These are phyloP conservation scores for Pyrrhia umbra DNA, from an alignment of 2,888 invertebrate genomes.

Conservation along the genomic window DNA sequence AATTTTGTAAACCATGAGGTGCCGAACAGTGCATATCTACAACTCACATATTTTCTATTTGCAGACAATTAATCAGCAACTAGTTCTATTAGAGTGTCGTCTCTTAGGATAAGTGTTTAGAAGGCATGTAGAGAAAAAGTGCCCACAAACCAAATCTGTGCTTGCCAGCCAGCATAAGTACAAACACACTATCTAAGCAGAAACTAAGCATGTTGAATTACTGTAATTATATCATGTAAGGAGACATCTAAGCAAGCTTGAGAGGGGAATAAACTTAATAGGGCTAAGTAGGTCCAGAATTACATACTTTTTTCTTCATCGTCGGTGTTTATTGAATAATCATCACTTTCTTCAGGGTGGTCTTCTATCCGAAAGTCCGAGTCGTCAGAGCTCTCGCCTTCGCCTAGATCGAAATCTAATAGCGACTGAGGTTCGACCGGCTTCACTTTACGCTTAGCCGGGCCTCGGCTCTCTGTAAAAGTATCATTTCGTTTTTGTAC, in stretches of 20 bases:
- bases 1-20: too few species aligned
- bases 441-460: conserved; percentile 95
- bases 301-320: conserved; percentile 91
- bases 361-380: conserved; percentile 98
- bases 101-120: too few species aligned
- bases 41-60: too few species aligned
- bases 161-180: background rate
- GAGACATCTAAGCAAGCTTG: background rate
- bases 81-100: too few species aligned
- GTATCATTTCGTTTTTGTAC: conserved; percentile 32
- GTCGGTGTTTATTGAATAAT: conserved; percentile 92
- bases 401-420: conserved; percentile 95
- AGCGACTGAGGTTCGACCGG: conserved; percentile 94
- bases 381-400: conserved; percentile 98
- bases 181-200: background rate
- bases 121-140: background rate
- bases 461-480: conserved; percentile 90
- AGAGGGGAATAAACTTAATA: background rate
- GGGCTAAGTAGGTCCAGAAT: conserved; percentile 2
- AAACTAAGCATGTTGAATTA: background rate
- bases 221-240: background rate
- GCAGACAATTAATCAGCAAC: too few species aligned
- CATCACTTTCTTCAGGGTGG: conserved; percentile 95
- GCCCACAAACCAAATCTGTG: background rate
- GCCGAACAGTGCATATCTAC: too few species aligned